phyloP scores from a whole-genome alignment of 2,113 vertebrate species.

The Megaceryle maxima region DNA sequence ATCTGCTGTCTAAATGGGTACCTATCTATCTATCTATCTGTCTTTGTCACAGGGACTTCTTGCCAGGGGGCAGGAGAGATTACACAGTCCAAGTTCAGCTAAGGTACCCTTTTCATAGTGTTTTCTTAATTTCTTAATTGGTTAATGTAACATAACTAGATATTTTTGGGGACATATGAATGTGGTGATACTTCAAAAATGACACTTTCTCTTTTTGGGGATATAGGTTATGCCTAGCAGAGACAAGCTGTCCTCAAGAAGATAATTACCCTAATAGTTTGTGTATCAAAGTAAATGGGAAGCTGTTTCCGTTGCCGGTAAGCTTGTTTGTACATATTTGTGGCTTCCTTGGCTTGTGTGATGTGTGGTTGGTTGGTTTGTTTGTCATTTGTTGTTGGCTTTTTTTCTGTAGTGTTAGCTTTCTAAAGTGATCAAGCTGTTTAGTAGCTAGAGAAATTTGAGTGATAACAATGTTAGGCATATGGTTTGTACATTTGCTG shows the following conservation, averaged over 20 bases:
- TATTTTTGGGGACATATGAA: background rate
- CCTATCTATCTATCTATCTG: background rate
- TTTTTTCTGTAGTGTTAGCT: background rate
- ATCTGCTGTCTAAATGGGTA: background rate
- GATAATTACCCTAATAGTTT: conserved; percentile 95
- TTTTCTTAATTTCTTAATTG: background rate
- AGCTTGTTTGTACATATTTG: conserved; percentile 40
- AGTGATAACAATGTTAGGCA: background rate
- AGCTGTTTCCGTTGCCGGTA: conserved; percentile 93
- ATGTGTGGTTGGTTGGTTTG: no score
- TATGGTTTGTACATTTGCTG: background rate
- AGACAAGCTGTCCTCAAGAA: conserved; percentile 97
- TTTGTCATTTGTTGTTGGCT: background rate
- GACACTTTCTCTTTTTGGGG: background rate
- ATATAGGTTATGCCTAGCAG: conserved; percentile 91
- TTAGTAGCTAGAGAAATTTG: no score
- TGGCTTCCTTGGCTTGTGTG: background rate
- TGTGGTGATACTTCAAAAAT: background rate
- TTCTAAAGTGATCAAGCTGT: no score
- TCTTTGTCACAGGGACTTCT: conserved; percentile 84
- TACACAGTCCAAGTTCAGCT: conserved; percentile 97
- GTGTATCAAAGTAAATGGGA: conserved; percentile 97
- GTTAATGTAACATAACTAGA: background rate
- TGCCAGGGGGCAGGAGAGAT: conserved; percentile 93
- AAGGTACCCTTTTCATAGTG: conserved; percentile 73